A percentile compares a stretch with the other conserved stretches of the same genome.
Evolutionary conservation across 2,888 invertebrate species (phyloP).

Genomic region (Luperina nickerlii): DNA sequence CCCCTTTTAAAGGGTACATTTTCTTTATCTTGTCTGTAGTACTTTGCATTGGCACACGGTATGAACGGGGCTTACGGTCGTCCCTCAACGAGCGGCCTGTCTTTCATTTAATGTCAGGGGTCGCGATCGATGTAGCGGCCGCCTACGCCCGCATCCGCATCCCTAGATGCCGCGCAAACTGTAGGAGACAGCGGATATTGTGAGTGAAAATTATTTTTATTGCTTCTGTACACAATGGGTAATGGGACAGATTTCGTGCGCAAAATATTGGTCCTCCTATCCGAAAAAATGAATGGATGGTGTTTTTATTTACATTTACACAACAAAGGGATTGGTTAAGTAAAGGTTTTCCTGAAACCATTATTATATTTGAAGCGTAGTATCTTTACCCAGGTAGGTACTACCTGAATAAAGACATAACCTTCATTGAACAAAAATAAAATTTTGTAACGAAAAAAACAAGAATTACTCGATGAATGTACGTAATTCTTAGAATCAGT

Average conservation of each 20-base stretch:
- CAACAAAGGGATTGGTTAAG: neutral
- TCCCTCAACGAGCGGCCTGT: slow-evolving; percentile 78
- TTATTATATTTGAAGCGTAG: neutral
- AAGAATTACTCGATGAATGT: neutral
- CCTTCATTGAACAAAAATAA: neutral
- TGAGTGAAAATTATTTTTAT: slow-evolving; percentile 41
- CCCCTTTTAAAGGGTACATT: slow-evolving; percentile 12
- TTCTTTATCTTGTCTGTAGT: slow-evolving; percentile 31
- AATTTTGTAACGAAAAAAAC: neutral
- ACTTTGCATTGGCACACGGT: slow-evolving; percentile 46
- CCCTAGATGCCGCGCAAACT: slow-evolving; percentile 62
- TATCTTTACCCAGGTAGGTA: neutral
- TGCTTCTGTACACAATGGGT: slow-evolving; percentile 22
- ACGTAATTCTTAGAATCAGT: neutral
- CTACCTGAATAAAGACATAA: neutral
- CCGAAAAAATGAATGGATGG: slow-evolving; percentile 1
- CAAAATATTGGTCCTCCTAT: slow-evolving; percentile 27
- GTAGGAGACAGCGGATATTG: slow-evolving; percentile 59
- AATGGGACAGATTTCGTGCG: slow-evolving; percentile 12
- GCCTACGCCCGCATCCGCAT: slow-evolving; percentile 80
- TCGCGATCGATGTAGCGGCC: slow-evolving; percentile 87
- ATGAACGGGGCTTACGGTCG: slow-evolving; percentile 61
- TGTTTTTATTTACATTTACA: neutral
- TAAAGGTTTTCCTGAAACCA: neutral
- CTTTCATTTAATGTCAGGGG: slow-evolving; percentile 87